Evolutionary conservation across 2,113 vertebrate species (phyloP).

Genomic region (Jacana jacana): DNA sequence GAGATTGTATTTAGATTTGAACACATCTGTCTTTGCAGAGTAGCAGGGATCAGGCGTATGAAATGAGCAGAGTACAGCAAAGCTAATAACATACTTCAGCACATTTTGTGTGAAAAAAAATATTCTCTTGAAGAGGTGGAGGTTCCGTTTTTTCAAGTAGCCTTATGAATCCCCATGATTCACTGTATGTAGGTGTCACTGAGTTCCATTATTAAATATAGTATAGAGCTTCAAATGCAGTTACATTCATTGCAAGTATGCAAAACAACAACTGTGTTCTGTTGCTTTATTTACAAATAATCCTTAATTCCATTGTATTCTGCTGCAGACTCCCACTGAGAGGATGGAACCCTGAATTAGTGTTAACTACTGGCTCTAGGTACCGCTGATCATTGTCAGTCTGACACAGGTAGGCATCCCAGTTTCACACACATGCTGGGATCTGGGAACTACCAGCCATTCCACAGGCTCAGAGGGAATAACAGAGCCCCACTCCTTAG

Average conservation of each 20-base stretch:
- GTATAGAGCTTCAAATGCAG: neutral
- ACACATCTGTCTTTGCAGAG: neutral
- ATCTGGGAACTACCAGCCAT: neutral
- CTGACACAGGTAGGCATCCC: neutral
- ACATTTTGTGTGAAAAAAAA: neutral
- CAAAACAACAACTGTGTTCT: neutral
- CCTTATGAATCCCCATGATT: neutral
- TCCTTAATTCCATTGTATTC: neutral
- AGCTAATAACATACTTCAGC: neutral
- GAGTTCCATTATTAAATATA: neutral
- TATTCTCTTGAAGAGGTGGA: neutral
- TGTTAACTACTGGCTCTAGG: neutral
- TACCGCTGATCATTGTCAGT: neutral
- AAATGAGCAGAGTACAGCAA: neutral
- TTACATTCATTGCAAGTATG: neutral
- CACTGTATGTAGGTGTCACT: neutral
- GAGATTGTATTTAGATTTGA: conserved; percentile 19
- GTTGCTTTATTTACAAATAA: conserved; percentile 15
- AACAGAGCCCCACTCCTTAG: neutral
- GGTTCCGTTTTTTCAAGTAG: neutral
- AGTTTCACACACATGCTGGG: neutral
- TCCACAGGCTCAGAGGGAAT: neutral
- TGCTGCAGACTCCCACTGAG: neutral
- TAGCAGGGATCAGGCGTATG: neutral
- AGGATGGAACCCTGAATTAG: neutral